These are phyloP conservation scores for Sarcophaga rosellei DNA, from an alignment of 2,888 invertebrate genomes.

Conservation along the genomic window DNA sequence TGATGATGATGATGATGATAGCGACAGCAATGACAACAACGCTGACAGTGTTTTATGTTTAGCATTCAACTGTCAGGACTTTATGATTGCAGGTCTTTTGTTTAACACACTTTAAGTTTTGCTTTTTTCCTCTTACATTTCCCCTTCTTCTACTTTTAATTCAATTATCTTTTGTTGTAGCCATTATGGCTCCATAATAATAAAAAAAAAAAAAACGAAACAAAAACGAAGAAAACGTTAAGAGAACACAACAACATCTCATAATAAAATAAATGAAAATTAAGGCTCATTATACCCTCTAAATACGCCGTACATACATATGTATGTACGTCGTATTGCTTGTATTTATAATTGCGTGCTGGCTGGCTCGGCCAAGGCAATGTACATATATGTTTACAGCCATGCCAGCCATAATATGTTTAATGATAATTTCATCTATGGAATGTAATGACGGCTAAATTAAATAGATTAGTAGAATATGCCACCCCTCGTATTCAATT, in stretches of 20 bases:
- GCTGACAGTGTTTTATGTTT: background rate
- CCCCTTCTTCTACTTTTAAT: conserved; percentile 30
- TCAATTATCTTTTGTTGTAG: conserved; percentile 31
- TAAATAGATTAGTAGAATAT: conserved; percentile 74
- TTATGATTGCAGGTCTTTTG: background rate
- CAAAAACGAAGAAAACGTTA: too few relatives aligned
- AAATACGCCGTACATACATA: background rate
- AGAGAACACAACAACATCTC: background rate
- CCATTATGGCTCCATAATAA: background rate
- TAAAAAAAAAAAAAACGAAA: background rate
- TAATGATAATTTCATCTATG: conserved; percentile 52
- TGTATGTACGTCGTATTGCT: background rate
- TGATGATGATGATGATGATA: conserved; percentile 19
- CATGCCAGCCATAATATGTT: conserved; percentile 41
- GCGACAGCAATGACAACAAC: background rate
- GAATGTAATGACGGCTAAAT: conserved; percentile 79
- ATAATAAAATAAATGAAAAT: background rate
- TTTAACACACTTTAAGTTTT: background rate
- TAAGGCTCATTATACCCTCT: background rate
- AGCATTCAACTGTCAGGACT: background rate
- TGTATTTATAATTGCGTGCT: conserved; percentile 2
- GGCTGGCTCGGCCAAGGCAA: background rate
- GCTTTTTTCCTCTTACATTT: background rate
- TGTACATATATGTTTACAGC: background rate
- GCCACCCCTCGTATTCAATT: too few relatives aligned